A percentile compares a stretch with the other conserved stretches of the same genome.
Conservation (phyloP, 2,888 invertebrate species). For the Philhelius pedissequus region DNA sequence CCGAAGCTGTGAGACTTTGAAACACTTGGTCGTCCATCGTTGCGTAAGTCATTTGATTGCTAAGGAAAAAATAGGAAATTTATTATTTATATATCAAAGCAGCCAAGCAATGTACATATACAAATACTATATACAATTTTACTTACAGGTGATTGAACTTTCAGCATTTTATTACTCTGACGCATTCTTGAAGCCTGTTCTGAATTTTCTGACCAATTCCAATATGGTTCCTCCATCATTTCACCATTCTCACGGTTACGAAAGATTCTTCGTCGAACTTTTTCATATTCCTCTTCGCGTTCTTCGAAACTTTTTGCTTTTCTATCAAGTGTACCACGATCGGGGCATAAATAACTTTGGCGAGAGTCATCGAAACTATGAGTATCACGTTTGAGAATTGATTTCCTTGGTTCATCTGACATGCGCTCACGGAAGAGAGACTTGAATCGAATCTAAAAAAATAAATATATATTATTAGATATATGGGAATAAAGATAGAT, state of each 20-base stretch:
- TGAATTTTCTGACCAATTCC: constrained; percentile 81
- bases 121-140: not conserved
- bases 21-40: constrained; percentile 80
- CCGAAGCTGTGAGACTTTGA: constrained; percentile 94
- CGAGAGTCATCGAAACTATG: constrained; percentile 88
- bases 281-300: constrained; percentile 93
- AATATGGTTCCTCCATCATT: constrained; percentile 70
- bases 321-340: constrained; percentile 84
- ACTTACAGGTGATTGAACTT: constrained; percentile 75
- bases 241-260: constrained; percentile 74
- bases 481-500: not conserved
- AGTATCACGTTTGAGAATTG: constrained; percentile 90
- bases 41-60: constrained; percentile 74
- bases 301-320: constrained; percentile 94
- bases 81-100: no score
- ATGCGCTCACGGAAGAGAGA: constrained; percentile 85
- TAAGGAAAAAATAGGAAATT: constrained; percentile 23
- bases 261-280: constrained; percentile 92
- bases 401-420: constrained; percentile 85
- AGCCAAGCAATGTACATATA: no score
- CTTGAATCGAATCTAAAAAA: constrained; percentile 83
- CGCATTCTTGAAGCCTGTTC: constrained; percentile 74
- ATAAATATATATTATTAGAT: not conserved
- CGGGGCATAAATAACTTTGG: constrained; percentile 81
- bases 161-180: constrained; percentile 77